Evolutionary conservation across 2,113 vertebrate genomes (phyloP).

Genomic region (Coryphaenoides rupestris): DNA sequence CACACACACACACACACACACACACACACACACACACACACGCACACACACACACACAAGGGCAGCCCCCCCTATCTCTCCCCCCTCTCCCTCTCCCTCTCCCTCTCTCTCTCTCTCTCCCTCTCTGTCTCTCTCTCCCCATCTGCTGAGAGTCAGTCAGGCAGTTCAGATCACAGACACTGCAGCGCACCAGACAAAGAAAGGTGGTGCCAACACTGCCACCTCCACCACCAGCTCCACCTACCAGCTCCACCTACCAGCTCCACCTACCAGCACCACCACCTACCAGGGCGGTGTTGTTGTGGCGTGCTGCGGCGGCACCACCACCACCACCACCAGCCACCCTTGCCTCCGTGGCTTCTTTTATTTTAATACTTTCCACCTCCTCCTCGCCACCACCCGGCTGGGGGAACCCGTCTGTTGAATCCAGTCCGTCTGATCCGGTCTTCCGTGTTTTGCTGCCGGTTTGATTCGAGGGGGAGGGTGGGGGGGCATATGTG

Average conservation of each 20-base stretch:
- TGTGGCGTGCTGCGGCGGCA: too few relatives aligned
- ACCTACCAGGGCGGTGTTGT: conserved; percentile 18
- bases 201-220: conserved; percentile 57
- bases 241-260: conserved; percentile 43
- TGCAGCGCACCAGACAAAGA: conserved; percentile 68
- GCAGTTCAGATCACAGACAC: conserved; percentile 69
- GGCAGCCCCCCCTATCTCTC: conserved; percentile 19
- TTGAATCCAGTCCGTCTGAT: too few relatives aligned
- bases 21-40: conserved; percentile 21
- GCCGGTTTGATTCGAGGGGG: too few relatives aligned
- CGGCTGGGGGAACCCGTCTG: too few relatives aligned
- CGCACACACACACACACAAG: conserved; percentile 40
- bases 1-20: conserved; percentile 18
- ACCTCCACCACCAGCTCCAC: conserved; percentile 47
- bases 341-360: too few relatives aligned
- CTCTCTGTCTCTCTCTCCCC: conserved; percentile 38
- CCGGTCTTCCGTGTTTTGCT: too few relatives aligned
- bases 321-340: too few relatives aligned
- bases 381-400: too few relatives aligned
- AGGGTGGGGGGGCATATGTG: too few relatives aligned
- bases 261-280: conserved; percentile 48
- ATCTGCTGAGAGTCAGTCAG: conserved; percentile 69
- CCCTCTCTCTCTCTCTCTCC: too few relatives aligned
- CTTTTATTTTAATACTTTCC: too few relatives aligned
- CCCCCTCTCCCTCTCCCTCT: too few relatives aligned